Conservation (phyloP, 1,140 invertebrate genomes). For the Berghia stephanieae region DNA sequence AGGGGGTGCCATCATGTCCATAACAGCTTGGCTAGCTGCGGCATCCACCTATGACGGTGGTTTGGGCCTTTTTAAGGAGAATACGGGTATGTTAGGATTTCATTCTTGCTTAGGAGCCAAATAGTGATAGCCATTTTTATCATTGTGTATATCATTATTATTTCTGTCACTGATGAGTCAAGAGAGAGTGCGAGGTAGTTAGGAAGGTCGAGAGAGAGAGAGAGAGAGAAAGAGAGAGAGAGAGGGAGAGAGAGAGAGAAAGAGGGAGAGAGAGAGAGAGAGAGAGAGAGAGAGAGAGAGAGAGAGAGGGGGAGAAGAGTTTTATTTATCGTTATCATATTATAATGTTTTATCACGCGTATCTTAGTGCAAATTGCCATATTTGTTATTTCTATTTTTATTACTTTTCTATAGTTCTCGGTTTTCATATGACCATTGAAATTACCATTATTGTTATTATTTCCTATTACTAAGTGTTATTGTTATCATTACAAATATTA, state of each 20-base stretch:
- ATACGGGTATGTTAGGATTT: conserved; percentile 58
- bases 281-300: background rate
- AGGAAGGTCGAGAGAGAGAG: background rate
- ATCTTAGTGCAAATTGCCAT: too few relatives aligned
- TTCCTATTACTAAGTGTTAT: too few relatives aligned
- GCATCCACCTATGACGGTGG: conserved; percentile 61
- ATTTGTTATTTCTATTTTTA: too few relatives aligned
- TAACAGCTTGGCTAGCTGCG: conserved; percentile 62
- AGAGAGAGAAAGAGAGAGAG: background rate
- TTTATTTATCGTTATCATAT: background rate
- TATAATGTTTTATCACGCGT: too few relatives aligned
- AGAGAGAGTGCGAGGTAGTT: background rate
- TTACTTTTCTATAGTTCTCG: too few relatives aligned
- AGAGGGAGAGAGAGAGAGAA: background rate
- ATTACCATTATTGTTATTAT: too few relatives aligned
- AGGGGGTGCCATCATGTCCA: conserved; percentile 56
- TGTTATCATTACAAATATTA: too few relatives aligned
- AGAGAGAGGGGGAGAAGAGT: background rate
- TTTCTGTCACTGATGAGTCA: background rate
- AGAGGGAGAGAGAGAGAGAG: background rate
- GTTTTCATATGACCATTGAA: too few relatives aligned
- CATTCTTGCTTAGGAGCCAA: too few relatives aligned
- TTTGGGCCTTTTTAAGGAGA: conserved; percentile 57
- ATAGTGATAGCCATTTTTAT: too few relatives aligned
- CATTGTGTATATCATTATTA: background rate